These are phyloP conservation scores for Holotrichia oblita DNA, from an alignment of 1,140 invertebrate species.

Conservation along the genomic window DNA sequence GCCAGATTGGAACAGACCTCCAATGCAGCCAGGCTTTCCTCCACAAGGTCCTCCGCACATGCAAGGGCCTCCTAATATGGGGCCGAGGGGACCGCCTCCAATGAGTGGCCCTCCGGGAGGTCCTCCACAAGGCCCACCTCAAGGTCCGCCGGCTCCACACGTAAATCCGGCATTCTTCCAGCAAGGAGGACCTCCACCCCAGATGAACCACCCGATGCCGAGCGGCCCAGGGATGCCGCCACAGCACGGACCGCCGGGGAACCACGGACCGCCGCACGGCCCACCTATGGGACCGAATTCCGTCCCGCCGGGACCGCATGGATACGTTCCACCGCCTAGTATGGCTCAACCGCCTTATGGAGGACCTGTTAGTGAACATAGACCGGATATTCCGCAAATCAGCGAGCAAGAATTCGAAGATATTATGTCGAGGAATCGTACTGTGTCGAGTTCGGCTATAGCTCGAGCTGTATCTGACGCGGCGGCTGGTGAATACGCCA, in stretches of 20 bases:
- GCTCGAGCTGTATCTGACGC: slow-evolving; percentile 97
- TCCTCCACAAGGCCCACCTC: slow-evolving; percentile 70
- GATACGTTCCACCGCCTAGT: slow-evolving; percentile 66
- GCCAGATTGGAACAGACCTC: slow-evolving; percentile 81
- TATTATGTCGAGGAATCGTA: slow-evolving; percentile 96
- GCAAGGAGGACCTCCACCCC: slow-evolving; percentile 71
- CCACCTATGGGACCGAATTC: slow-evolving; percentile 65
- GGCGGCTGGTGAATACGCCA: slow-evolving; percentile 94
- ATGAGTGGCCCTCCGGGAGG: slow-evolving; percentile 66
- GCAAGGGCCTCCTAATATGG: slow-evolving; percentile 74
- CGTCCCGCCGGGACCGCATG: slow-evolving; percentile 69
- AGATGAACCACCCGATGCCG: slow-evolving; percentile 66
- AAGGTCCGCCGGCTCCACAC: slow-evolving; percentile 86
- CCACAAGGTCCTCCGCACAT: slow-evolving; percentile 68
- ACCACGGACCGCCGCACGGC: slow-evolving; percentile 69
- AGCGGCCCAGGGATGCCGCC: slow-evolving; percentile 63
- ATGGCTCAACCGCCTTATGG: slow-evolving; percentile 57
- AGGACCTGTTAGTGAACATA: slow-evolving; percentile 61
- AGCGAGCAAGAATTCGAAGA: slow-evolving; percentile 98
- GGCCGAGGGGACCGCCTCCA: slow-evolving; percentile 63
- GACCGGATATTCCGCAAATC: slow-evolving; percentile 74
- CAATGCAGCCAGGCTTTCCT: slow-evolving; percentile 68
- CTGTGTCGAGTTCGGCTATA: slow-evolving; percentile 96
- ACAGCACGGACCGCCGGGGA: slow-evolving; percentile 67
- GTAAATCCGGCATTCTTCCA: slow-evolving; percentile 97